These are phyloP conservation scores for Neolamprologus caudopunctatus DNA, from an alignment of 2,113 vertebrate genomes.

Conservation along the genomic window DNA sequence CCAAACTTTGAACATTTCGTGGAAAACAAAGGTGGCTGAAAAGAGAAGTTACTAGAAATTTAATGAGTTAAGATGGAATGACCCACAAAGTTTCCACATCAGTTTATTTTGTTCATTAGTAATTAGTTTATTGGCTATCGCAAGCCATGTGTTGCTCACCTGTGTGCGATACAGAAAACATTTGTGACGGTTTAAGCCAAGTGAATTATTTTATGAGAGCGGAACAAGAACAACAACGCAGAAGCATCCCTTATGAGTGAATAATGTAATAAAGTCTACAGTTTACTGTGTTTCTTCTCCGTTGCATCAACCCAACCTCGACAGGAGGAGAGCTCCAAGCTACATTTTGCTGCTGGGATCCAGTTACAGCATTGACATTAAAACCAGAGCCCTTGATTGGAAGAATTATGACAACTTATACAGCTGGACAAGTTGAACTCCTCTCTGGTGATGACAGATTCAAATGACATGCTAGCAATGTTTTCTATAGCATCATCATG, in stretches of 20 bases:
- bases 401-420: neutral
- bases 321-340: neutral
- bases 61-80: neutral
- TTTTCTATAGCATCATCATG: neutral
- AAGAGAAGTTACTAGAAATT: neutral
- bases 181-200: neutral
- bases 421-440: neutral
- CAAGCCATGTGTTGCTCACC: neutral
- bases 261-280: conserved; percentile 6
- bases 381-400: conserved; percentile 37
- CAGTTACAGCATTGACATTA: neutral
- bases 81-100: neutral
- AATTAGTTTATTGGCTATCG: neutral
- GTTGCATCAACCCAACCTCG: neutral
- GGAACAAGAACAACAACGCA: neutral
- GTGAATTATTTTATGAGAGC: neutral
- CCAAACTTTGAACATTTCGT: fast-evolving
- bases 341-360: conserved; percentile 51
- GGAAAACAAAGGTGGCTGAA: neutral
- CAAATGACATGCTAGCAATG: neutral
- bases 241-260: neutral
- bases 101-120: neutral
- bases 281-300: conserved; percentile 20
- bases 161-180: neutral
- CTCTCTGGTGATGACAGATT: neutral